Conservation (phyloP, 2,113 vertebrate genomes). For the Pavo muticus region DNA sequence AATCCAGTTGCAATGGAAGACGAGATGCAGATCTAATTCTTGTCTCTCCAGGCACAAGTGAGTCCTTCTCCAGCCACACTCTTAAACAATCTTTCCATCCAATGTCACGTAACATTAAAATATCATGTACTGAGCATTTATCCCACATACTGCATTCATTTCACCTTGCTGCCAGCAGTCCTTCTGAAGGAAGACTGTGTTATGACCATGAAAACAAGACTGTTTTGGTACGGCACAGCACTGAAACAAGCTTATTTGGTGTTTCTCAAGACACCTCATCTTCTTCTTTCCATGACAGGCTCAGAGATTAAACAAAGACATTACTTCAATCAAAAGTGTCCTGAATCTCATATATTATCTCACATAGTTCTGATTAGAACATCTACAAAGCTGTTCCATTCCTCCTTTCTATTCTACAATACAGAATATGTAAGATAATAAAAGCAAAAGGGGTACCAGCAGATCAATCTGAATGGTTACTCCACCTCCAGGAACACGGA, state of each 20-base stretch:
- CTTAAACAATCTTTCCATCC: neutral
- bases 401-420: neutral
- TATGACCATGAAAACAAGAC: neutral
- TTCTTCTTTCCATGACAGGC: neutral
- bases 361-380: neutral
- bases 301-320: neutral
- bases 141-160: neutral
- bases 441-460: neutral
- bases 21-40: neutral
- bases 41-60: neutral
- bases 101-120: neutral
- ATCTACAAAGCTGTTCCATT: neutral
- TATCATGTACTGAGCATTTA: neutral
- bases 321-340: neutral
- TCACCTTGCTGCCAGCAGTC: neutral
- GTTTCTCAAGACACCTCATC: neutral
- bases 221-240: neutral
- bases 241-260: neutral
- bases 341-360: neutral
- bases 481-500: neutral
- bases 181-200: neutral
- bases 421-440: neutral
- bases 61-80: neutral
- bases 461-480: neutral
- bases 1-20: neutral